phyloP scores from a whole-genome alignment of 2,888 invertebrate genomes.

The Arenicola marina region DNA sequence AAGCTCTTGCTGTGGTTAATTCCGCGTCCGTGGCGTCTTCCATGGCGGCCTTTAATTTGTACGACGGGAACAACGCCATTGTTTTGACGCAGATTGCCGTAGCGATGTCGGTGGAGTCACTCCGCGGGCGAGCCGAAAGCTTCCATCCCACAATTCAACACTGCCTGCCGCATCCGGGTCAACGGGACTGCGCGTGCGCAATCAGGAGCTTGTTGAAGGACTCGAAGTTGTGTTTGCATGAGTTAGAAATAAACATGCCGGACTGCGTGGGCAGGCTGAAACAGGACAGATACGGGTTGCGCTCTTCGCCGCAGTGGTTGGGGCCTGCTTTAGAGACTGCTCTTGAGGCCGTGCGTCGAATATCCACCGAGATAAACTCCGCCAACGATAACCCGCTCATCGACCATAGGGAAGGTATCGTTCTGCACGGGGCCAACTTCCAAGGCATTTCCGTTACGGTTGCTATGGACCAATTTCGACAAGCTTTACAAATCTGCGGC shows the following conservation, averaged over 20 bases:
- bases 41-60: conserved; percentile 29
- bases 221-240: conserved; percentile 21
- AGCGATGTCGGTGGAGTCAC: conserved; percentile 29
- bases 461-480: conserved; percentile 40
- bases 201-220: conserved; percentile 21
- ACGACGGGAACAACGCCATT: conserved; percentile 24
- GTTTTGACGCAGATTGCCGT: conserved; percentile 32
- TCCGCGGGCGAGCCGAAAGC: conserved; percentile 30
- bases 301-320: conserved; percentile 38
- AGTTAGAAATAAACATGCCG: conserved; percentile 16
- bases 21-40: conserved; percentile 33
- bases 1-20: conserved; percentile 40
- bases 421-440: conserved; percentile 39
- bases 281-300: conserved; percentile 36
- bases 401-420: conserved; percentile 26
- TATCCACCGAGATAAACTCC: conserved; percentile 34
- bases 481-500: conserved; percentile 39
- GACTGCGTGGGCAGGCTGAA: conserved; percentile 26
- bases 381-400: conserved; percentile 39
- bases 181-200: conserved; percentile 29
- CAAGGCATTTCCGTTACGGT: conserved; percentile 31
- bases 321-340: conserved; percentile 32
- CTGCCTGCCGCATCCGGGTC: conserved; percentile 33
- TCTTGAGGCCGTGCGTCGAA: conserved; percentile 16
- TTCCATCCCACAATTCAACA: conserved; percentile 33